phyloP scores from a whole-genome alignment of 2,888 invertebrate genomes.

The Liopterus haemorrhoidalis region DNA sequence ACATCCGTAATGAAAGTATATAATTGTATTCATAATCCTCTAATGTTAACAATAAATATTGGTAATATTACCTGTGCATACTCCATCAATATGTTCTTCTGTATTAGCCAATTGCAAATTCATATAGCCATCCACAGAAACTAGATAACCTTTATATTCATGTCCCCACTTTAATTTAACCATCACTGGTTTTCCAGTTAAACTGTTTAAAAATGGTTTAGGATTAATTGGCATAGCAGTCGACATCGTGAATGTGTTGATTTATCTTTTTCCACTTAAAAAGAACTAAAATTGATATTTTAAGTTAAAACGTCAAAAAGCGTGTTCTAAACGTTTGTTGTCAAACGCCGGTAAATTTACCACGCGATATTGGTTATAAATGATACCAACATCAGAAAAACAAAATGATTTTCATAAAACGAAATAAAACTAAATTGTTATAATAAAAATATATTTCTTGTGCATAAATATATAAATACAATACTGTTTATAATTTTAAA shows the following conservation, averaged over 20 bases:
- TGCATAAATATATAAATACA: conserved; percentile 11
- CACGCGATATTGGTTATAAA: not conserved
- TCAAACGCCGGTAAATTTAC: not conserved
- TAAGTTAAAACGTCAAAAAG: conserved; percentile 9
- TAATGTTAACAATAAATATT: not conserved
- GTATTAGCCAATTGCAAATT: conserved; percentile 96
- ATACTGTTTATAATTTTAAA: conserved; percentile 16
- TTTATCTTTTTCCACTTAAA: too few species aligned
- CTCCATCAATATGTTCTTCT: conserved; percentile 94
- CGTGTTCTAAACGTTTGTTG: conserved; percentile 11
- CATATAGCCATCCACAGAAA: conserved; percentile 99
- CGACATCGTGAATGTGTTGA: conserved; percentile 50
- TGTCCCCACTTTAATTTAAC: conserved; percentile 99
- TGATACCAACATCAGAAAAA: conserved; percentile 8
- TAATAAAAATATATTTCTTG: conserved; percentile 8
- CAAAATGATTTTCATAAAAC: not conserved
- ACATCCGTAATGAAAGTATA: conserved; percentile 1
- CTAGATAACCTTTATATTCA: conserved; percentile 97
- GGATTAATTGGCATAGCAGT: conserved; percentile 96
- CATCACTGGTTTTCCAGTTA: conserved; percentile 96
- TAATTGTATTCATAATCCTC: conserved; percentile 5
- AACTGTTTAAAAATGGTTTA: conserved; percentile 95
- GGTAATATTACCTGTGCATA: conserved; percentile 64
- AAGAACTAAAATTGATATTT: conserved; percentile 7
- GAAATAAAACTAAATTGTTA: not conserved